Evolutionary conservation across 2,113 vertebrate species (phyloP).

Genomic region (Leptosomus discolor): DNA sequence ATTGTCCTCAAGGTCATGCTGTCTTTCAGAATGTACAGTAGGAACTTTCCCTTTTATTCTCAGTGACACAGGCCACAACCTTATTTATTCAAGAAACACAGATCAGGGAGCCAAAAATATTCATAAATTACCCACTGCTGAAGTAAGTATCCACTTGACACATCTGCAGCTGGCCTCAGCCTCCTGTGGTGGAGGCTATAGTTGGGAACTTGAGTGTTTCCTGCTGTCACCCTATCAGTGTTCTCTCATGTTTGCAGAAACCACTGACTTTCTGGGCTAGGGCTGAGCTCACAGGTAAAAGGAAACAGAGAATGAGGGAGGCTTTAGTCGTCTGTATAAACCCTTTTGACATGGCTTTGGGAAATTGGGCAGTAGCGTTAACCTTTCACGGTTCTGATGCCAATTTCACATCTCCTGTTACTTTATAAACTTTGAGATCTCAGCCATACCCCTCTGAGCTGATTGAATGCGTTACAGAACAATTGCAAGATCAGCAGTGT

Average conservation of each 20-base stretch:
- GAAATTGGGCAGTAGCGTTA: not conserved
- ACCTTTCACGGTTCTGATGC: not conserved
- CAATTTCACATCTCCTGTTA: not conserved
- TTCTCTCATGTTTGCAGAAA: not conserved
- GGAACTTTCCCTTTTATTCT: not conserved
- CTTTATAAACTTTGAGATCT: not conserved
- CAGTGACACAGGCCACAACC: not conserved
- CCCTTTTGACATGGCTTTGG: not conserved
- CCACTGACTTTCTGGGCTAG: not conserved
- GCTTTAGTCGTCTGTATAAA: not conserved
- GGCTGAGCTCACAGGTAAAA: not conserved
- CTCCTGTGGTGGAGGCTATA: not conserved
- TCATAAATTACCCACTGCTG: not conserved
- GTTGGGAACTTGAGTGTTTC: not conserved
- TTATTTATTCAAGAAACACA: not conserved
- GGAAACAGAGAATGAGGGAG: not conserved
- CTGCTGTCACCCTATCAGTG: not conserved
- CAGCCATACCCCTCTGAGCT: not conserved
- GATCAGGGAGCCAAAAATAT: not conserved
- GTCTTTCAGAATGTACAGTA: not conserved
- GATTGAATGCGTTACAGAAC: not conserved
- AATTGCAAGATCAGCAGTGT: not conserved
- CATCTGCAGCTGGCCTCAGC: not conserved
- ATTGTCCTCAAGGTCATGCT: constrained; percentile 22
- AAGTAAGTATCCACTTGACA: not conserved